Evolutionary conservation across 2,113 vertebrate genomes (phyloP).

Genomic region (Mugil cephalus): DNA sequence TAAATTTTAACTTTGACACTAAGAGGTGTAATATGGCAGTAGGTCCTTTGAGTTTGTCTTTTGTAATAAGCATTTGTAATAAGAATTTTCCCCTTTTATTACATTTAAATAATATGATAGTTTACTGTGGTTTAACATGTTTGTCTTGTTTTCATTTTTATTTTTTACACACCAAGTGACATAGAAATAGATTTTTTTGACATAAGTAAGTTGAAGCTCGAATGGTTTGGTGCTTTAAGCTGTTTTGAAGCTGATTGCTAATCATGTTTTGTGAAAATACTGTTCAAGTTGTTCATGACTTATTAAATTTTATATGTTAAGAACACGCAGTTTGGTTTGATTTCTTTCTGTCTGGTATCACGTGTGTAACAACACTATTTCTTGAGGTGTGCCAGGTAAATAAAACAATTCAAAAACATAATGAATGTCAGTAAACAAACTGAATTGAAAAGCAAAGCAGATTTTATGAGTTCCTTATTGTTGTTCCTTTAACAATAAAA

Average conservation of each 20-base stretch:
- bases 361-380: no score
- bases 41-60: background rate
- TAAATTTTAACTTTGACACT: slow-evolving; percentile 17
- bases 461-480: no score
- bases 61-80: slow-evolving; percentile 6
- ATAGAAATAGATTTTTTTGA: background rate
- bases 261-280: slow-evolving; percentile 34
- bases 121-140: slow-evolving; percentile 52
- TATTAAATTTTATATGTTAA: slow-evolving; percentile 52
- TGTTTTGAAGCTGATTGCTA: slow-evolving; percentile 30
- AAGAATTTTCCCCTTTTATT: background rate
- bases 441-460: no score
- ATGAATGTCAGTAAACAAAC: no score
- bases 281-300: slow-evolving; percentile 40
- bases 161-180: background rate
- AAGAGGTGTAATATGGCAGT: slow-evolving; percentile 3
- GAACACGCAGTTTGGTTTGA: slow-evolving; percentile 20
- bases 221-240: slow-evolving; percentile 17
- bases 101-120: background rate
- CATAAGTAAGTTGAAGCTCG: background rate
- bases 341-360: background rate
- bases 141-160: background rate
- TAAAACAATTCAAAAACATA: no score
- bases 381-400: no score
- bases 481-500: no score